These are phyloP conservation scores for Myotis daubentonii DNA, from an alignment of 2,797 vertebrate species.

Conservation along the genomic window DNA sequence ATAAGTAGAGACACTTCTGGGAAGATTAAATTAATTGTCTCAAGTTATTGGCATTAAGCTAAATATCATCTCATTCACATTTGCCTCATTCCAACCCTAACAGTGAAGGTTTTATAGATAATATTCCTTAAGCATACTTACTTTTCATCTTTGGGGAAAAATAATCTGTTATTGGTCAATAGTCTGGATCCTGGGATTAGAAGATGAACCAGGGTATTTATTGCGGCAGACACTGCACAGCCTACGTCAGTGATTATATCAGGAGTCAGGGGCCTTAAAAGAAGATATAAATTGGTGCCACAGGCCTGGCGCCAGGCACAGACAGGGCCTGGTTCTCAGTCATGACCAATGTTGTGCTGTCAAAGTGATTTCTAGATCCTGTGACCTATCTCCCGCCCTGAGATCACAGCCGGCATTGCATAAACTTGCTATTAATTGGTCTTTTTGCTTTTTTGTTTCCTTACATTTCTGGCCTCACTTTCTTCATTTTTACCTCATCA, in stretches of 20 bases:
- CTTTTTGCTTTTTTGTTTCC: conserved; percentile 38
- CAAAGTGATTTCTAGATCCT: conserved; percentile 76
- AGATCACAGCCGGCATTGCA: conserved; percentile 32
- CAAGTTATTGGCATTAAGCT: conserved; percentile 33
- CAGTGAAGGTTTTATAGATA: background rate
- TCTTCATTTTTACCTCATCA: background rate
- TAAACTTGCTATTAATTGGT: conserved; percentile 56
- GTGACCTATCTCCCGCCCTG: conserved; percentile 60
- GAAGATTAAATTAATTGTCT: conserved; percentile 38
- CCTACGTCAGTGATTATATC: conserved; percentile 44
- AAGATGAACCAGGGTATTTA: conserved; percentile 54
- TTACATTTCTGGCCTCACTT: background rate
- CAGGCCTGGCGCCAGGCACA: conserved; percentile 76
- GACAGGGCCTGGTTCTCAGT: conserved; percentile 69
- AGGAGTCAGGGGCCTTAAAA: conserved; percentile 48
- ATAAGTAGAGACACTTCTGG: conserved; percentile 51
- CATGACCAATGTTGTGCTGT: conserved; percentile 65
- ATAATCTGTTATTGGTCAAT: conserved; percentile 1
- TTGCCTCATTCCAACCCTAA: conserved; percentile 7
- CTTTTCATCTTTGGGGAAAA: conserved; percentile 17
- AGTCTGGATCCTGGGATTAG: conserved; percentile 23
- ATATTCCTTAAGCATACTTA: background rate
- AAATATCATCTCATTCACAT: conserved; percentile 48
- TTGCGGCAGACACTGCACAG: conserved; percentile 35
- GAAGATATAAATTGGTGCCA: conserved; percentile 68